Conservation (phyloP, 2,113 vertebrate genomes). For the Gopherus evgoodei region DNA sequence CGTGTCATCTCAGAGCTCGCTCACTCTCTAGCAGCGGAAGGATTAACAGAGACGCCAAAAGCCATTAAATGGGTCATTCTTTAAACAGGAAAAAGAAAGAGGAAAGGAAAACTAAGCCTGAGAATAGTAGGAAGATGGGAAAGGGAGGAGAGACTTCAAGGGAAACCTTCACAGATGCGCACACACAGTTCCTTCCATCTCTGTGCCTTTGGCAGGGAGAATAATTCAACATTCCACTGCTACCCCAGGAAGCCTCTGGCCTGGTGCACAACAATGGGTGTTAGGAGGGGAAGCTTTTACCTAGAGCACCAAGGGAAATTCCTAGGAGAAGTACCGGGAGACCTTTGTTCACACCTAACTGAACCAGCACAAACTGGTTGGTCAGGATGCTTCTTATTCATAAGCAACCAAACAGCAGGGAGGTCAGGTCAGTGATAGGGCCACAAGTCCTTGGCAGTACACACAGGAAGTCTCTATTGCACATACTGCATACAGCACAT, state of each 20-base stretch:
- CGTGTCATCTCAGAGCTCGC: neutral
- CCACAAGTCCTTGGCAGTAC: neutral
- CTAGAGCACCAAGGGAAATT: neutral
- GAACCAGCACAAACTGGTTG: neutral
- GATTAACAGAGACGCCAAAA: constrained; percentile 11
- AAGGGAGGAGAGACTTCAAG: neutral
- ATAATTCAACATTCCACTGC: neutral
- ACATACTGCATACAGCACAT: neutral
- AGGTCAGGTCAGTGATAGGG: neutral
- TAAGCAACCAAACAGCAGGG: neutral
- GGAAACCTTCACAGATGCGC: neutral
- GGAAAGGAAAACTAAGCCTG: neutral
- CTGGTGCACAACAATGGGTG: rapidly evolving
- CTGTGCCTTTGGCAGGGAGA: neutral
- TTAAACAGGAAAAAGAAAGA: neutral
- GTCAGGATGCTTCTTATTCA: neutral
- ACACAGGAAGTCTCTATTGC: neutral
- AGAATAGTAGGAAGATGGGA: neutral
- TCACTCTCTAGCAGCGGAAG: neutral
- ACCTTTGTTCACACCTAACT: neutral
- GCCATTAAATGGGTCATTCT: neutral
- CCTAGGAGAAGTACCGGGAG: neutral
- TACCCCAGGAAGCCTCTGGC: neutral
- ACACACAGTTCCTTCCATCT: neutral
- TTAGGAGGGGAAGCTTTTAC: neutral